Conservation (phyloP, 2,113 vertebrate genomes). For the Salvelinus sp. region DNA sequence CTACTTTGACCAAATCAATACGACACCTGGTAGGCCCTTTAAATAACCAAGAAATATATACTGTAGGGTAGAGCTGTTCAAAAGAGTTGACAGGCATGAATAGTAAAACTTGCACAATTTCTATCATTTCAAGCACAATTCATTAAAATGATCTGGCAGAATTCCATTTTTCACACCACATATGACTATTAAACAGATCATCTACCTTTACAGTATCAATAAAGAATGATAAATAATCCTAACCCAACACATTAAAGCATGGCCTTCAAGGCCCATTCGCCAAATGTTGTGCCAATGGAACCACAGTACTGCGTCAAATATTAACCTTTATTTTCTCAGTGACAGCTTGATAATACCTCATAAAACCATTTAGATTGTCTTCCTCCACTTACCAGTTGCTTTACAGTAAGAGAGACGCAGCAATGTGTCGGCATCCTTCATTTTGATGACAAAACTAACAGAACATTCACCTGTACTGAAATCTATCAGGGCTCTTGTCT, state of each 20-base stretch:
- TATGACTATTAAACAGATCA: neutral
- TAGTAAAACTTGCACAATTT: neutral
- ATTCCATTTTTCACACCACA: slow-evolving; percentile 1
- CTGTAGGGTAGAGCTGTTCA: neutral
- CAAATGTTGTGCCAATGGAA: neutral
- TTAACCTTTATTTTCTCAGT: slow-evolving; percentile 7
- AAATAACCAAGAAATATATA: neutral
- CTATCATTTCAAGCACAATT: neutral
- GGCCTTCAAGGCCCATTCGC: neutral
- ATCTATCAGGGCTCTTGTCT: neutral
- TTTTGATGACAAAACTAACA: slow-evolving; percentile 63
- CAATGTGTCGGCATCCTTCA: slow-evolving; percentile 65
- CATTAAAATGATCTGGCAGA: neutral
- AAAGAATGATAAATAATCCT: slow-evolving; percentile 35
- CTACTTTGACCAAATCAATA: neutral
- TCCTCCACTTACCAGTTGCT: slow-evolving; percentile 63
- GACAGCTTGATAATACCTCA: slow-evolving; percentile 51
- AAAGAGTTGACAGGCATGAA: neutral
- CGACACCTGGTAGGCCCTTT: too few species aligned
- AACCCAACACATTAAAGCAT: slow-evolving; percentile 19
- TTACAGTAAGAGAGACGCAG: slow-evolving; percentile 43
- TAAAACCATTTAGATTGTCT: slow-evolving; percentile 53
- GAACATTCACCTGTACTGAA: neutral
- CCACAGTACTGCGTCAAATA: neutral
- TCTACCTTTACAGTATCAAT: slow-evolving; percentile 36